Base-by-base conservation (phyloP, 2,113 vertebrate genomes). In the Phyllostomus discolor region DNA sequence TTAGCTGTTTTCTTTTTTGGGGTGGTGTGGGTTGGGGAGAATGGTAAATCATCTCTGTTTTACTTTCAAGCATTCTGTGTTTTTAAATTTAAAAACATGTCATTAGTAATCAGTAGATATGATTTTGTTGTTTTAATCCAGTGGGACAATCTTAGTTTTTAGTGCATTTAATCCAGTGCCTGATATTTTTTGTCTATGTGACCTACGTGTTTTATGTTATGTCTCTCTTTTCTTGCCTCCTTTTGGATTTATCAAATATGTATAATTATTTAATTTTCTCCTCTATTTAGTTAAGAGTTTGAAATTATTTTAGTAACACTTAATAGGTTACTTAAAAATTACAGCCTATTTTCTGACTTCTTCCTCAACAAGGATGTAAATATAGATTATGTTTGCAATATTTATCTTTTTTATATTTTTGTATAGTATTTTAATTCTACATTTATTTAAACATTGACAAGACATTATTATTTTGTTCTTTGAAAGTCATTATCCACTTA, bases 371-470 rank as follows among this genome's bases (percentile, higher is more conserved):
- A 41, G 67, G 62, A 43, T 19, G 73, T 33, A 52, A 85, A 38
- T 31, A 57, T 54, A 66, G 54, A 79, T n/a, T 72, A 82, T 3
- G 41, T 82, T 28, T 54, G 24, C 7, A 79, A 43, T 54, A 73
- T 95, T 86, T 70, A 15, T 20, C 28, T 17, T 43, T 26, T 16
- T 86, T 92, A 48, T 66, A 59, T 50, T 94, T 96, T 59, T 24
- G 9, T 88, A 31, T 91, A 78, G 6, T 75, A 35, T 38, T 76
- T 91, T 82, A 88, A 43, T 69, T 96, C 33, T 82, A 43, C 7
- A 38, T 85, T 70, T 72, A 75, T 75, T 87, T 82, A 38, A 33
- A 90, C 57, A 50, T 50, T 26, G 31, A 6, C 4, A 90, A 24
- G 6, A 31, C 28, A 43, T 43, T 67, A 41, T 54, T 54, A 70